phyloP scores from a whole-genome alignment of 2,888 invertebrate genomes.

The Acanthoscelides obtectus region DNA sequence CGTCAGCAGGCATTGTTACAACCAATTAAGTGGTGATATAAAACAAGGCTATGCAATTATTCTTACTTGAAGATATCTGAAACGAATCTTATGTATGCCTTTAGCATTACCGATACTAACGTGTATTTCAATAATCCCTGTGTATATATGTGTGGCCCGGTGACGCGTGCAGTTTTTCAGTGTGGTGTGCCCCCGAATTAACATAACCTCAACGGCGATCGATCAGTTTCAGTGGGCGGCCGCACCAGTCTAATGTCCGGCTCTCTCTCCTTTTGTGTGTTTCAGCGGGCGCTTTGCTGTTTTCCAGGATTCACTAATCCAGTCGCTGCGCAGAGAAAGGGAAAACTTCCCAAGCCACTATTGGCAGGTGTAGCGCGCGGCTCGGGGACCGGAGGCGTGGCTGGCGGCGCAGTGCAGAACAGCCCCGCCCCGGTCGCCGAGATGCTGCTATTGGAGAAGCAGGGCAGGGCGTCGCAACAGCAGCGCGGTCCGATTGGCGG shows the following conservation, averaged over 20 bases:
- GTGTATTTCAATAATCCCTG: not conserved
- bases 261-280: constrained; percentile 52
- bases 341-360: constrained; percentile 72
- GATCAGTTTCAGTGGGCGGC: constrained; percentile 16
- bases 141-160: not conserved
- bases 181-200: not conserved
- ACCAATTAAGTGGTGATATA: too few species aligned
- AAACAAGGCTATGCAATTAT: too few species aligned
- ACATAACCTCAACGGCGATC: not conserved
- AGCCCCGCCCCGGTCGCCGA: constrained; percentile 45
- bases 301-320: constrained; percentile 78
- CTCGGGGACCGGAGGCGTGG: constrained; percentile 36
- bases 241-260: constrained; percentile 30
- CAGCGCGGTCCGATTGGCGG: constrained; percentile 57
- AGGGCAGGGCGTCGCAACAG: constrained; percentile 71
- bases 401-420: constrained; percentile 25
- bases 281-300: constrained; percentile 81
- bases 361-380: constrained; percentile 58
- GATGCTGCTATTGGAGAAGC: constrained; percentile 69
- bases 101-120: too few species aligned
- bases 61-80: too few species aligned
- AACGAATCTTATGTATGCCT: too few species aligned
- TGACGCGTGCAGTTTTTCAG: not conserved
- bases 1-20: too few species aligned
- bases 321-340: constrained; percentile 70